A percentile compares a stretch with the other conserved stretches of the same genome.
Conservation (phyloP, 2,113 vertebrate genomes). For the Galeopterus variegatus region DNA sequence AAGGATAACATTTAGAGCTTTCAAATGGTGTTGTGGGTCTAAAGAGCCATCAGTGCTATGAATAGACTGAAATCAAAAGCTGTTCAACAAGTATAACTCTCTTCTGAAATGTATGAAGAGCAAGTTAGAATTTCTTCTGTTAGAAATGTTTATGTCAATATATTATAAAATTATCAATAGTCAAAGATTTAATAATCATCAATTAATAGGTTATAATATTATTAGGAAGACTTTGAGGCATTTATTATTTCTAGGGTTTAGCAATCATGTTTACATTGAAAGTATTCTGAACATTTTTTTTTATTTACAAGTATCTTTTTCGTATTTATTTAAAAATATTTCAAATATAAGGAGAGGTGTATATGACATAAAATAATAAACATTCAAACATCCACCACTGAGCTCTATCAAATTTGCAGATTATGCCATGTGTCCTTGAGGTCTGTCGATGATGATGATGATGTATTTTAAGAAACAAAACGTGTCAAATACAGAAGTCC, state of each 20-base stretch:
- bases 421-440: background rate
- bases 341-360: background rate
- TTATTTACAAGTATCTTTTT: background rate
- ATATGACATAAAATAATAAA: slow-evolving; percentile 32
- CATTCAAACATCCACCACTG: background rate
- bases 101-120: background rate
- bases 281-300: background rate
- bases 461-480: slow-evolving; percentile 17
- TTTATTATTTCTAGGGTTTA: background rate
- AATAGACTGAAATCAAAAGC: background rate
- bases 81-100: background rate
- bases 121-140: background rate
- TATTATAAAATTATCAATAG: background rate
- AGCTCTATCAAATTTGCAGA: background rate
- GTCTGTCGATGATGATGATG: background rate
- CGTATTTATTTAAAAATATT: slow-evolving; percentile 40
- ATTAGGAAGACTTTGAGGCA: background rate
- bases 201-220: background rate
- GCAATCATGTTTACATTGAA: background rate
- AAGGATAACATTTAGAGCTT: background rate
- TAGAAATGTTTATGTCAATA: background rate
- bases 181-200: background rate
- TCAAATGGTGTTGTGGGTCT: background rate
- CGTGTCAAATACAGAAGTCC: background rate
- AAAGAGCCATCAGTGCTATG: background rate